A percentile compares a stretch with the other conserved stretches of the same genome.
phyloP scores from a whole-genome alignment of 2,797 vertebrate species.

The Orestias chungarensis region DNA sequence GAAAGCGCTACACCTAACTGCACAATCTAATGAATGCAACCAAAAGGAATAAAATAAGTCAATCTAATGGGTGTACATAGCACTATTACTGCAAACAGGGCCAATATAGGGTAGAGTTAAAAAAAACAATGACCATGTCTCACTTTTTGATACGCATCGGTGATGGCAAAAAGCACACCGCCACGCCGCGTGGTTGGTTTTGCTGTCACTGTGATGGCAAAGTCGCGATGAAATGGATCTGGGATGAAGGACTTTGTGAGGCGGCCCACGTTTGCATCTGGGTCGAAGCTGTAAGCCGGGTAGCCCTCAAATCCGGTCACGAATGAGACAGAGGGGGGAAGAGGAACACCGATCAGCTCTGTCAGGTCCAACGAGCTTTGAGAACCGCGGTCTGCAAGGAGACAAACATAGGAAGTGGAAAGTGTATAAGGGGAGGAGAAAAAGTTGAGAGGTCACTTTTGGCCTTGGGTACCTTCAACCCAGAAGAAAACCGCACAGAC shows the following conservation, averaged over 20 bases:
- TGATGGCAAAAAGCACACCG: conserved; percentile 91
- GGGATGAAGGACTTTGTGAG: conserved; percentile 88
- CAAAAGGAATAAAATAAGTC: background rate
- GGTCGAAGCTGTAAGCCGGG: conserved; percentile 92
- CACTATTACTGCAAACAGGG: background rate
- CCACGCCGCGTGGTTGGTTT: conserved; percentile 84
- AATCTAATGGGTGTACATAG: background rate
- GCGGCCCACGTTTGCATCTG: conserved; percentile 89
- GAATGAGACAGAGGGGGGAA: conserved; percentile 92
- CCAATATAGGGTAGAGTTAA: background rate
- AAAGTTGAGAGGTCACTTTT: background rate
- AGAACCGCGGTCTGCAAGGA: conserved; percentile 76
- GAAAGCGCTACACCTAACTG: conserved; percentile 89
- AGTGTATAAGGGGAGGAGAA: background rate
- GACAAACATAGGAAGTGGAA: conserved; percentile 4
- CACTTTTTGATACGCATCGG: conserved; percentile 88
- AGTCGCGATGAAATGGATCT: conserved; percentile 86
- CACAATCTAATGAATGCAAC: conserved; percentile 71
- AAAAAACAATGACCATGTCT: accelerated
- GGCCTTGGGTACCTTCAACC: background rate
- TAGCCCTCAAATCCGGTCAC: conserved; percentile 92
- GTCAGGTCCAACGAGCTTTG: conserved; percentile 88
- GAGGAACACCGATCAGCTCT: conserved; percentile 91
- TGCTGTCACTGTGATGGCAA: conserved; percentile 83
- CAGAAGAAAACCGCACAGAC: background rate